Percentiles rank a stretch among this genome's conserved stretches.
Evolutionary conservation across 2,113 vertebrate genomes (phyloP).

Genomic region (Coreoperca whiteheadi): DNA sequence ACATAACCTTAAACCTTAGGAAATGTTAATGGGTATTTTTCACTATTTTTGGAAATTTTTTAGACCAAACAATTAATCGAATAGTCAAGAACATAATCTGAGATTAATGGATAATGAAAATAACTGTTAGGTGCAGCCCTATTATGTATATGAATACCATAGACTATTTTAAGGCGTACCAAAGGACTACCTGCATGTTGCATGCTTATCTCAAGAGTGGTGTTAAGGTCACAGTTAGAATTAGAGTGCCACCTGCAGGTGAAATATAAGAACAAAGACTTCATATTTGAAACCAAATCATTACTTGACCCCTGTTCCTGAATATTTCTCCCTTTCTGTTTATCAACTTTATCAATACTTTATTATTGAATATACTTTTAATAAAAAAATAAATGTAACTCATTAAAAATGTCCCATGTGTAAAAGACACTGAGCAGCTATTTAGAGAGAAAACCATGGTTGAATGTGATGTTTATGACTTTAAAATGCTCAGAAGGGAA

Average conservation of each 20-base stretch:
- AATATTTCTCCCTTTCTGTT: not conserved
- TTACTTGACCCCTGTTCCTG: not conserved
- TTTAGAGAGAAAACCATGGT: not conserved
- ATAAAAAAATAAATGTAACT: not conserved
- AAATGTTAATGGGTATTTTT: not conserved
- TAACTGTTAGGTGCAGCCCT: not conserved
- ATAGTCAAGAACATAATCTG: not conserved
- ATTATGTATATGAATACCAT: not conserved
- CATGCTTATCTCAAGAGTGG: not conserved
- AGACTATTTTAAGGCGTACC: not conserved
- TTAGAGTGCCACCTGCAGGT: slow-evolving; percentile 61
- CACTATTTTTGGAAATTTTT: not conserved
- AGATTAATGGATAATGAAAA: not conserved
- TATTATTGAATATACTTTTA: not conserved
- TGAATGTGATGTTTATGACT: not conserved
- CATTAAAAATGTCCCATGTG: not conserved
- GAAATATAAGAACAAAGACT: slow-evolving; percentile 18
- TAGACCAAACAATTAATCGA: not conserved
- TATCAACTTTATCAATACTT: not conserved
- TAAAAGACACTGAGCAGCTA: not conserved
- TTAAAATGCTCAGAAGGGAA: not conserved
- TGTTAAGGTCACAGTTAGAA: slow-evolving; percentile 2
- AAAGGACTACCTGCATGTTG: not conserved
- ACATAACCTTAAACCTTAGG: not conserved
- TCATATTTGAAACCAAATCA: slow-evolving; percentile 4